Evolutionary conservation across 2,888 invertebrate genomes (phyloP), one percentile per base, ranked within the genome.

Genomic region (Sinotaia quadrata): DNA sequence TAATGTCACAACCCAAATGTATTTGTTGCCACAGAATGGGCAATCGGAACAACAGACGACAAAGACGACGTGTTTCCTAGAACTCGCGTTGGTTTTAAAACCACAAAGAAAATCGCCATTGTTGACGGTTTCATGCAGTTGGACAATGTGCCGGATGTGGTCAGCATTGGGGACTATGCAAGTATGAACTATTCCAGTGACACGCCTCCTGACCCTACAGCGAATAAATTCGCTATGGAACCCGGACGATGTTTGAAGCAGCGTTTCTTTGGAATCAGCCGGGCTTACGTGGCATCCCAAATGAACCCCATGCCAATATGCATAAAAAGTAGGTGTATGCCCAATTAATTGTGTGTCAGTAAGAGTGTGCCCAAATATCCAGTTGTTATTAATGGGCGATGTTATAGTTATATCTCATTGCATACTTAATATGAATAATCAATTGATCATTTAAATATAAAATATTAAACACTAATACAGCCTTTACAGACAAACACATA

Each of bases 321-420:
- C n/a, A n/a, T 54, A n/a, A 63, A 54, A 63, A 49, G 63, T 63
- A n/a, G 41, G 62, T 47, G n/a, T n/a, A n/a, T n/a, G n/a, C n/a
- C n/a, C n/a, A n/a, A n/a, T n/a, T n/a, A n/a, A n/a, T n/a, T n/a
- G n/a, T n/a, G n/a, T n/a, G n/a, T n/a, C n/a, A n/a, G n/a, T n/a
- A n/a, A n/a, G n/a, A n/a, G n/a, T n/a, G n/a, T n/a, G n/a, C n/a
- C n/a, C n/a, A n/a, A n/a, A n/a, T n/a, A n/a, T n/a, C n/a, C n/a
- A n/a, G n/a, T n/a, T n/a, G n/a, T n/a, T n/a, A n/a, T n/a, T n/a
- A n/a, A n/a, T n/a, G n/a, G n/a, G n/a, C n/a, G n/a, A n/a, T n/a
- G n/a, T n/a, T n/a, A n/a, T n/a, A n/a, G n/a, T n/a, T n/a, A n/a
- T n/a, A n/a, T n/a, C n/a, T n/a, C n/a, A n/a, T n/a, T n/a, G n/a